Percentiles rank a stretch among this genome's conserved stretches.
Evolutionary conservation across 1,140 invertebrate genomes (phyloP).

Genomic region (Mesaphorura yosii): DNA sequence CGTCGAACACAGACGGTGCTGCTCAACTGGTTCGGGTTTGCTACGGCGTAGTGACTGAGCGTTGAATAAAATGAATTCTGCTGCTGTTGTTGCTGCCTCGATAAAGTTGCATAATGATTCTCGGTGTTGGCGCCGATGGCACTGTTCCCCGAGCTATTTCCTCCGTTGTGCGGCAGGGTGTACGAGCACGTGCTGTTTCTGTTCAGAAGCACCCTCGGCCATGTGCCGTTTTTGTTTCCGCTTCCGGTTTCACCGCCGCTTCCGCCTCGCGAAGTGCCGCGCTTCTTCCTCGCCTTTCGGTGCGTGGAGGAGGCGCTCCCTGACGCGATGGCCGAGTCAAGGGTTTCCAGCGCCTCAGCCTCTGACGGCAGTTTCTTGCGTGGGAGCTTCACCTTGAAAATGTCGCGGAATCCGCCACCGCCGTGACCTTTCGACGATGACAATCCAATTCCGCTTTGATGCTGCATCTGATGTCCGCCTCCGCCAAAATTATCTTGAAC

Average conservation of each 20-base stretch:
- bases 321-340: constrained; percentile 29
- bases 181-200: constrained; percentile 27
- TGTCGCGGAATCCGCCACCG: constrained; percentile 25
- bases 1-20: constrained; percentile 24
- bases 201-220: constrained; percentile 26
- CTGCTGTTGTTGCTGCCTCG: constrained; percentile 1
- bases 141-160: neutral
- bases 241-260: constrained; percentile 3
- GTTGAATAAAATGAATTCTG: neutral
- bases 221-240: constrained; percentile 27
- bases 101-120: neutral
- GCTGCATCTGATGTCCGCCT: neutral
- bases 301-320: constrained; percentile 17
- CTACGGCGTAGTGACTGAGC: constrained; percentile 16
- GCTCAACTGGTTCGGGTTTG: constrained; percentile 10
- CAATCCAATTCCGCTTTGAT: constrained; percentile 7
- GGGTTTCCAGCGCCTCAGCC: constrained; percentile 25
- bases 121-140: neutral
- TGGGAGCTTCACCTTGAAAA: constrained; percentile 26
- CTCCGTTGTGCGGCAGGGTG: constrained; percentile 25
- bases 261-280: constrained; percentile 2
- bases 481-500: neutral
- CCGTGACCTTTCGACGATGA: neutral
- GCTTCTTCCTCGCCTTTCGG: constrained; percentile 22
- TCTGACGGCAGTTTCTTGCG: constrained; percentile 27